These are phyloP conservation scores for Styela clava DNA, from an alignment of 23 tunicate genomes.

Conservation along the genomic window DNA sequence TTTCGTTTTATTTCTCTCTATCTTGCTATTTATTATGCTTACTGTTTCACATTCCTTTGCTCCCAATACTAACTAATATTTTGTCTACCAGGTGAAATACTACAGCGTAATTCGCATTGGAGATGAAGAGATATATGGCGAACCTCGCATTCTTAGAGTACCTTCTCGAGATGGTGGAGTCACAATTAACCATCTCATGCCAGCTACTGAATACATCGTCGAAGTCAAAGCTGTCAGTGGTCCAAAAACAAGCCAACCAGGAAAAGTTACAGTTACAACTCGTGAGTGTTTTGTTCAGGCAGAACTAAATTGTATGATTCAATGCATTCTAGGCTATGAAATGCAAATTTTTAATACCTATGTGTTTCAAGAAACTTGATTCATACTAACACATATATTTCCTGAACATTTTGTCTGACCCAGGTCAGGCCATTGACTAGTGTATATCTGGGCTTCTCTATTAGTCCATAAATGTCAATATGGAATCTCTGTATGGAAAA, in stretches of 20 bases:
- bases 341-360: too few species aligned
- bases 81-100: conserved; percentile 1
- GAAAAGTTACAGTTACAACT: conserved; percentile 2
- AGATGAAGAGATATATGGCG: conserved; percentile 11
- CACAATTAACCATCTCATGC: neutral
- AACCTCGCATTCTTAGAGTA: neutral
- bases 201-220: conserved; percentile 23
- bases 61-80: neutral
- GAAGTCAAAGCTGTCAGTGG: conserved; percentile 15
- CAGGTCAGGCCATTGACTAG: too few species aligned
- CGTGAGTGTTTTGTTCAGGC: too few species aligned
- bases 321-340: too few species aligned
- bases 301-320: too few species aligned
- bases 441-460: too few species aligned
- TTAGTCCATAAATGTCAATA: too few species aligned
- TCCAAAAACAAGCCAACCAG: conserved; percentile 21
- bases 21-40: neutral
- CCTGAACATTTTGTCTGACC: too few species aligned
- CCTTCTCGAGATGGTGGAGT: conserved; percentile 9
- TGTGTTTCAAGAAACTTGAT: too few species aligned
- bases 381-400: too few species aligned
- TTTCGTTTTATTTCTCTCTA: neutral
- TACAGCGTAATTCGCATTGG: neutral
- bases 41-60: neutral
- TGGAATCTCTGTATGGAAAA: too few species aligned